Percentiles rank a stretch among this genome's conserved stretches.
These are phyloP conservation scores for Coenonympha glycerion DNA, from an alignment of 2,888 invertebrate species.

Conservation along the genomic window DNA sequence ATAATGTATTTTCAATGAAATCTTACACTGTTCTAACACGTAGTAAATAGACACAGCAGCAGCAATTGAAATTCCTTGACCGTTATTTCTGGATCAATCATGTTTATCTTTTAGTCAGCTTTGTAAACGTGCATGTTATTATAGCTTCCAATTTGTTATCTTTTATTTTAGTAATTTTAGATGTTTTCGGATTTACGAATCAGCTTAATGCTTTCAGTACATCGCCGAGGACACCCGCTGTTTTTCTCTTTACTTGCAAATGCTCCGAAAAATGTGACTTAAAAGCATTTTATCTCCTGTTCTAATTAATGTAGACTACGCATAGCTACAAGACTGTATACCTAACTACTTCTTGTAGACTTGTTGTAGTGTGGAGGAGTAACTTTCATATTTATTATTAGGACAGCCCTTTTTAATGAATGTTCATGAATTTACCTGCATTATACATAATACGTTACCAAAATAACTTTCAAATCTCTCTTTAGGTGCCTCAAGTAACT, in stretches of 20 bases:
- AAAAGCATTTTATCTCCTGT: conserved; percentile 2
- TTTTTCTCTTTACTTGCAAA: conserved; percentile 14
- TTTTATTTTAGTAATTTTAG: conserved; percentile 62
- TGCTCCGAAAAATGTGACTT: conserved; percentile 11
- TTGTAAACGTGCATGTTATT: conserved; percentile 53
- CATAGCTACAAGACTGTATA: no score
- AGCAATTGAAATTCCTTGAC: conserved; percentile 50
- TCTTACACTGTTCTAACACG: background rate
- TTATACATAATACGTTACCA: no score
- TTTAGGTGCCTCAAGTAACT: no score
- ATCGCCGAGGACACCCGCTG: conserved; percentile 22
- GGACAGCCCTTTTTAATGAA: no score
- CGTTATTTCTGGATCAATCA: conserved; percentile 57
- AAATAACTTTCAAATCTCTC: no score
- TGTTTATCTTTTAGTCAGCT: conserved; percentile 58
- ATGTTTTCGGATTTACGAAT: conserved; percentile 43
- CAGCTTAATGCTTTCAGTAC: conserved; percentile 38
- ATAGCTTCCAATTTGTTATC: conserved; percentile 57
- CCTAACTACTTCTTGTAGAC: no score
- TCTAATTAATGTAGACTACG: no score
- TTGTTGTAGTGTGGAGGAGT: no score
- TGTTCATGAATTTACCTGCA: no score
- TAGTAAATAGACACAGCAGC: conserved; percentile 33
- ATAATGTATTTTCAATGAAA: background rate
- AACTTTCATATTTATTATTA: no score